Percentiles rank a stretch among this genome's conserved stretches.
phyloP scores from a whole-genome alignment of 1,140 invertebrate genomes.

The Drosophila varians region DNA sequence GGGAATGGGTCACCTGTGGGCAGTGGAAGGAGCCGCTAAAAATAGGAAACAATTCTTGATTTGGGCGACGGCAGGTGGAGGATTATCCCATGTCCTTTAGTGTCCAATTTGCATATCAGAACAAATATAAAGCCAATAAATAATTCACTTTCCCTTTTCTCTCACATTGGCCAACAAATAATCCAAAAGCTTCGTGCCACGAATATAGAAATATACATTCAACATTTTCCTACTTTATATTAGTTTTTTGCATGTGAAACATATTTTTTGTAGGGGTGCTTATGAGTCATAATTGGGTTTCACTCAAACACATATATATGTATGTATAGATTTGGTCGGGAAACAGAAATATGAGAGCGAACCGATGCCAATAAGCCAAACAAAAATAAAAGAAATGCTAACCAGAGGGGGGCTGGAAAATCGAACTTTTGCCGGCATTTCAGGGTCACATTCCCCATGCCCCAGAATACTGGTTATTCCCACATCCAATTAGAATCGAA shows the following conservation, averaged over 20 bases:
- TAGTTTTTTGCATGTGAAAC: constrained; percentile 3
- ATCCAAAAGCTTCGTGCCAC: constrained; percentile 1
- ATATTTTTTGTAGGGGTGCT: constrained; percentile 11
- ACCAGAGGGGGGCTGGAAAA: constrained; percentile 1
- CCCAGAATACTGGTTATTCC: constrained; percentile 13
- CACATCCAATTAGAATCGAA: constrained; percentile 33
- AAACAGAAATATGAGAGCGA: too few species aligned
- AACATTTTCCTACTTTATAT: constrained; percentile 2
- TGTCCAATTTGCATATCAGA: constrained; percentile 7
- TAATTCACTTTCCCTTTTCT: constrained; percentile 11
- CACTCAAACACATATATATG: too few species aligned
- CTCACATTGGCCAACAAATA: constrained; percentile 17
- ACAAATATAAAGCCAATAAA: constrained; percentile 18
- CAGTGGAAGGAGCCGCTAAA: not conserved
- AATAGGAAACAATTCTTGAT: not conserved
- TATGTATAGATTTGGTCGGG: too few species aligned
- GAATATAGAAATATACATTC: constrained; percentile 8
- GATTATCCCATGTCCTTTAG: not conserved
- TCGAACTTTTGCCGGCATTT: constrained; percentile 16
- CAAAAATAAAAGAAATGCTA: constrained; percentile 1
- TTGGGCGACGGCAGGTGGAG: not conserved
- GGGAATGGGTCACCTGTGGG: constrained; percentile 1
- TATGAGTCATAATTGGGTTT: constrained; percentile 38
- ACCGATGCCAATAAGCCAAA: too few species aligned
- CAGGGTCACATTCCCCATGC: constrained; percentile 22